These are phyloP conservation scores for Protodeltote pygarga DNA, from an alignment of 2,888 invertebrate species.

Conservation along the genomic window DNA sequence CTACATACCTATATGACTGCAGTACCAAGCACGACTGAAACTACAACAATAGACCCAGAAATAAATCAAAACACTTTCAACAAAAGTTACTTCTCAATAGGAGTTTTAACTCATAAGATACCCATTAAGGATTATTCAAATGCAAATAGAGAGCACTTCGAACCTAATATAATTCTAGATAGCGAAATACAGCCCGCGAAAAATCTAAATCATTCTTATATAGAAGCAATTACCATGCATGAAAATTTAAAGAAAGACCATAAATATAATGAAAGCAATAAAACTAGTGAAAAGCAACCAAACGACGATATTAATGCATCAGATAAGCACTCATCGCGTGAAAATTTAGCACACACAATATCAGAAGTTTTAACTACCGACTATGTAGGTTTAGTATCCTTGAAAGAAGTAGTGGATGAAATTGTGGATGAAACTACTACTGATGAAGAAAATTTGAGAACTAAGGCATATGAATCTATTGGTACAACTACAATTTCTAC, in stretches of 20 bases:
- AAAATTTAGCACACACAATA: not conserved
- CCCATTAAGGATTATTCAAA: not conserved
- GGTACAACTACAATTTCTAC: conserved; percentile 5
- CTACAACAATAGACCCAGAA: conserved; percentile 2
- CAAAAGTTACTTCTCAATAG: not conserved
- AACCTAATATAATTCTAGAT: not conserved
- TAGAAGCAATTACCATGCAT: no score
- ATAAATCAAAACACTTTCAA: conserved; percentile 1
- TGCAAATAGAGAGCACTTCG: not conserved
- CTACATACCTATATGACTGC: conserved; percentile 2
- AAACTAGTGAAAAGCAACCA: not conserved
- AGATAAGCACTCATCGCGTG: not conserved
- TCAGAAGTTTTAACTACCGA: not conserved
- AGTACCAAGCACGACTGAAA: conserved; percentile 8
- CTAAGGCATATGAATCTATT: not conserved
- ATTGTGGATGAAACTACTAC: not conserved
- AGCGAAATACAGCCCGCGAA: not conserved
- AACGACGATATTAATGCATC: not conserved
- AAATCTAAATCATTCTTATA: not conserved
- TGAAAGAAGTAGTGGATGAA: not conserved
- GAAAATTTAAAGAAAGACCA: no score
- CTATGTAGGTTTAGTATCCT: not conserved
- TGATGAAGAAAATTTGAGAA: not conserved
- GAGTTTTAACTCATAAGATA: not conserved
- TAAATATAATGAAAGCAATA: no score